Evolutionary conservation across 1,140 invertebrate species (phyloP).

Genomic region (Fopius arisanus): DNA sequence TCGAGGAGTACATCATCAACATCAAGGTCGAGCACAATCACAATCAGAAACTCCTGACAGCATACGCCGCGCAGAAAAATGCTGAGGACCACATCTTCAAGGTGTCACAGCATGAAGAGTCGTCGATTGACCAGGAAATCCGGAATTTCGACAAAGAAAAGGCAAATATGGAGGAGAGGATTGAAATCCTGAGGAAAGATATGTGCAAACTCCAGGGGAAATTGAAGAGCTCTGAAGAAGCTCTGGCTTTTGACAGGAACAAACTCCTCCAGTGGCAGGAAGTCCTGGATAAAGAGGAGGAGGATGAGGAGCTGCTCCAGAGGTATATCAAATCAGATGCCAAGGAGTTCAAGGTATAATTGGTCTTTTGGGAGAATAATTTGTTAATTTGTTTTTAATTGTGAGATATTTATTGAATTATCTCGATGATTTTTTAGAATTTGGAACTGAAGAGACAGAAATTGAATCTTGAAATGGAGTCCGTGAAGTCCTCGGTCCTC

Average conservation of each 20-base stretch:
- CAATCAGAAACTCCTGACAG: slow-evolving; percentile 65
- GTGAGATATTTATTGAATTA: slow-evolving; percentile 6
- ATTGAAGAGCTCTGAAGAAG: slow-evolving; percentile 67
- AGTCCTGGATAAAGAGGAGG: slow-evolving; percentile 67
- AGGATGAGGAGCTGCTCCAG: slow-evolving; percentile 70
- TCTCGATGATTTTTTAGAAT: slow-evolving; percentile 48
- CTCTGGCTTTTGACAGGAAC: slow-evolving; percentile 70
- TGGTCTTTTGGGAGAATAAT: no score
- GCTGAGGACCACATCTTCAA: slow-evolving; percentile 69
- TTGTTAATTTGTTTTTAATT: slow-evolving; percentile 19
- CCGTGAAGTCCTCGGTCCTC: slow-evolving; percentile 41
- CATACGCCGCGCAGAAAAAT: slow-evolving; percentile 70
- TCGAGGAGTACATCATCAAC: slow-evolving; percentile 44
- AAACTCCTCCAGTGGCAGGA: slow-evolving; percentile 71
- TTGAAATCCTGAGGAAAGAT: slow-evolving; percentile 50
- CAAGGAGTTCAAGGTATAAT: slow-evolving; percentile 68
- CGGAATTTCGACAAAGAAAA: slow-evolving; percentile 63
- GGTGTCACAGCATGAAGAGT: slow-evolving; percentile 62
- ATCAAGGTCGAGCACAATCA: slow-evolving; percentile 46
- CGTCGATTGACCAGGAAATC: slow-evolving; percentile 64
- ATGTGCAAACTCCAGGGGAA: slow-evolving; percentile 64
- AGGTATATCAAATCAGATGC: slow-evolving; percentile 71
- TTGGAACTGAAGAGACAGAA: slow-evolving; percentile 57
- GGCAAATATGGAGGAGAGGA: slow-evolving; percentile 60
- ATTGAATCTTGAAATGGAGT: slow-evolving; percentile 48